phyloP scores from a whole-genome alignment of 2,888 invertebrate species.

The Brachyptera risi region DNA sequence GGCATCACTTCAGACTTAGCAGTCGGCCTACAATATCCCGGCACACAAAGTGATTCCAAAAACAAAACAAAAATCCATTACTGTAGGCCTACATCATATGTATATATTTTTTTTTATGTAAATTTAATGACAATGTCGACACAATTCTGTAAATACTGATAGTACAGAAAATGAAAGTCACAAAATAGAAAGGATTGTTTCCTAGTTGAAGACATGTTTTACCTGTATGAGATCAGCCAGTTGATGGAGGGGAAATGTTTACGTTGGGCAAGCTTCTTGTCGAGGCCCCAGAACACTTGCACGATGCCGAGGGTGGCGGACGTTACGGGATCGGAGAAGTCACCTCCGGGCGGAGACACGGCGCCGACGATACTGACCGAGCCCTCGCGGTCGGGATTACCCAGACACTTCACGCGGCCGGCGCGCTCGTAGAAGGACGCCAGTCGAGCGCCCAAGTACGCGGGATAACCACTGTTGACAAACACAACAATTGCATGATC shows the following conservation, averaged over 20 bases:
- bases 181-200: no score
- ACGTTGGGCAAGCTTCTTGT: conserved; percentile 97
- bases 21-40: no score
- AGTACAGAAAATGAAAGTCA: no score
- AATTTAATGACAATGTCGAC: no score
- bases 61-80: no score
- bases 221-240: conserved; percentile 96
- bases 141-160: no score
- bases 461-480: conserved; percentile 86
- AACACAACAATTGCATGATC: not conserved
- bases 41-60: no score
- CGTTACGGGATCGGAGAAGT: conserved; percentile 99
- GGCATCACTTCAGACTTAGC: not conserved
- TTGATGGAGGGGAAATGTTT: conserved; percentile 99
- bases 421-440: conserved; percentile 99
- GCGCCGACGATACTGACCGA: conserved; percentile 99
- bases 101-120: no score
- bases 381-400: conserved; percentile 97
- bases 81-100: no score
- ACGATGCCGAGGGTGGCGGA: conserved; percentile 98
- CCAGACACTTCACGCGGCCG: conserved; percentile 93
- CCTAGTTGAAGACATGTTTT: no score
- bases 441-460: conserved; percentile 95
- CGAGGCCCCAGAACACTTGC: conserved; percentile 99
- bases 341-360: conserved; percentile 99